These are phyloP conservation scores for Euura lappo DNA, from an alignment of 1,140 invertebrate genomes.

Conservation along the genomic window DNA sequence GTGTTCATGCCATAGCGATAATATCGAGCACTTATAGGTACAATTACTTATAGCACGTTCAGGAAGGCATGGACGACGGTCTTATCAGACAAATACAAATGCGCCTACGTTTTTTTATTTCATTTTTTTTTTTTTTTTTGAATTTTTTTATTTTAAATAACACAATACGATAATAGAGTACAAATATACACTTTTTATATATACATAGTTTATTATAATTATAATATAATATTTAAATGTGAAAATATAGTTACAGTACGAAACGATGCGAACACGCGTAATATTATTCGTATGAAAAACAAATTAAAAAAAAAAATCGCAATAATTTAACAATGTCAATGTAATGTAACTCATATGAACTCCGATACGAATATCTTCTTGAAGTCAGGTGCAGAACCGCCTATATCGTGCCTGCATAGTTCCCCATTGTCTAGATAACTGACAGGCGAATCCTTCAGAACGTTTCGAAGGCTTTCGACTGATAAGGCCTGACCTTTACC, in stretches of 20 bases:
- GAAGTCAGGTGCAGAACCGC: constrained; percentile 62
- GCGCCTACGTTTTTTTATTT: too few species aligned
- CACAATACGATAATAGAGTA: constrained; percentile 26
- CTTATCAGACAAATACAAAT: too few species aligned
- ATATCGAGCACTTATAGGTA: too few species aligned
- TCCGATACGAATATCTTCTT: constrained; percentile 65
- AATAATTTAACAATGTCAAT: background rate
- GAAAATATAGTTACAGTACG: background rate
- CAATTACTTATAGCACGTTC: too few species aligned
- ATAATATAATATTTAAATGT: constrained; percentile 3
- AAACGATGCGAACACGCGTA: background rate
- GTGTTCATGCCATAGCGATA: too few species aligned
- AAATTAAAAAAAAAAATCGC: background rate
- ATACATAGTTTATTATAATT: constrained; percentile 25
- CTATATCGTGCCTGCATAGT: constrained; percentile 52
- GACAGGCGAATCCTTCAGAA: constrained; percentile 42
- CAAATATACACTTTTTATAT: constrained; percentile 42
- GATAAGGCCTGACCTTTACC: constrained; percentile 35
- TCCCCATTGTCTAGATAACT: constrained; percentile 50
- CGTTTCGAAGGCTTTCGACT: constrained; percentile 47
- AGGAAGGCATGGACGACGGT: too few species aligned
- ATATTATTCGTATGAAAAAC: constrained; percentile 7
- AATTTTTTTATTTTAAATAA: too few species aligned
- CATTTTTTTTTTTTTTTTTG: too few species aligned
- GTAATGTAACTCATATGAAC: constrained; percentile 50